Evolutionary conservation across 2,888 invertebrate genomes (phyloP).

Genomic region (Pristionchus arcanus): DNA sequence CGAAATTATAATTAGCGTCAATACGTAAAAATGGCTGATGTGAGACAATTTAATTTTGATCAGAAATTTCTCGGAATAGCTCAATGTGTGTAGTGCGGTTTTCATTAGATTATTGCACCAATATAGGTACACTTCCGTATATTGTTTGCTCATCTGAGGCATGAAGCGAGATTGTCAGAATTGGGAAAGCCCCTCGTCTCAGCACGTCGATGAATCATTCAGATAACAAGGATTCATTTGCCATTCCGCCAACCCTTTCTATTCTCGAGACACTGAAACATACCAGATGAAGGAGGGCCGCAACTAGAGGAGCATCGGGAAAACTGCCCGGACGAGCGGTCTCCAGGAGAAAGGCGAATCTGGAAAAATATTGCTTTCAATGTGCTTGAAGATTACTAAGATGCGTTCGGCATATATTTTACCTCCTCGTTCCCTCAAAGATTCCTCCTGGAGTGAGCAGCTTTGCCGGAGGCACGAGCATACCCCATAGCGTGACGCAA

Average conservation of each 20-base stretch:
- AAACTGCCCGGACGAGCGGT: constrained; percentile 96
- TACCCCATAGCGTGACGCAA: constrained; percentile 66
- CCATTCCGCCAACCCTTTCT: neutral
- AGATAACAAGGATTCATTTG: neutral
- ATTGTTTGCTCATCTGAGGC: neutral
- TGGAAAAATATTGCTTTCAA: constrained; percentile 61
- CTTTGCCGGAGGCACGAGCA: constrained; percentile 64
- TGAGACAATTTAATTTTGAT: neutral
- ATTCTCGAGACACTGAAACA: constrained; percentile 60
- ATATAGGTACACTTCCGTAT: constrained; percentile 5
- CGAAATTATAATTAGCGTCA: neutral
- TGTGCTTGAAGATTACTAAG: neutral
- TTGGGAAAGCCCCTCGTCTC: neutral
- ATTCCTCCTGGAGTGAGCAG: constrained; percentile 63
- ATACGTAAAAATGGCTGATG: neutral
- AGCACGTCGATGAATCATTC: neutral
- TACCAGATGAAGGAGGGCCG: constrained; percentile 94
- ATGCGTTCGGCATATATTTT: neutral
- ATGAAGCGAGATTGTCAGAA: neutral
- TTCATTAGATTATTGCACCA: neutral
- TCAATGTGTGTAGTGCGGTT: no score
- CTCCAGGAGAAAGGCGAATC: constrained; percentile 94
- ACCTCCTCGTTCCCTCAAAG: constrained; percentile 90
- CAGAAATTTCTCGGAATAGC: neutral
- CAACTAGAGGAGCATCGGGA: constrained; percentile 96